Base-by-base conservation (phyloP, 2,888 invertebrate species). In the Cylloceria caligata region DNA sequence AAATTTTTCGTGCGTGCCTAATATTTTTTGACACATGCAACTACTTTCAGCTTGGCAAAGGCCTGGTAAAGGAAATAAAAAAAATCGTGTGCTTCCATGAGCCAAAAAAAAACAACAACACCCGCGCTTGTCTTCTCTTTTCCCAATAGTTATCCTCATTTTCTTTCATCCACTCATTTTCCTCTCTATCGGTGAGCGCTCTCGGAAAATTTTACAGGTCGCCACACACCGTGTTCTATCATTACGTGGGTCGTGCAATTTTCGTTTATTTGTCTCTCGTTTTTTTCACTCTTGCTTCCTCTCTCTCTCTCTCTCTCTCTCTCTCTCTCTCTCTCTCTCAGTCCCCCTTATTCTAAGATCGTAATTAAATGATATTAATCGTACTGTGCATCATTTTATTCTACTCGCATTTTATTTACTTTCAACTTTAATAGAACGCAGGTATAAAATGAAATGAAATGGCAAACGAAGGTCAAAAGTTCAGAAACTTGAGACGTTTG, bases 1-100 rank as follows among this genome's bases (percentile, higher is more conserved):
- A 72, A 55, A 78, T 11, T 47, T 77, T 77, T 78, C 71, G 47
- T 65, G 78, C 71, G 45, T 78, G 42, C 49, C 60, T 62, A 74
- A 80, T 69, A 62, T 45, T 1, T 45, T 34, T 30, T 45, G 57
- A 24, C 65, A 47, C 52, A 60, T 67, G 27, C 47, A 5, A 30
- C 30, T 30, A 30, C 5, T n/a, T n/a, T 39, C 39, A 39, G 39
- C 2, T 3, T 13, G 2, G 39, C n/a, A 13, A 55, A 69, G 39
- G 3, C 55, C 55, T 71, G 13, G 11, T 0, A 52, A 36, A 42
- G n/a, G 16, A 27, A 42, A n/a, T n/a, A 27, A 71, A 34, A 27
- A 27, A 30, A 67, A 19, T 55, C 19, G 24, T 30, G 39, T 68
- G 45, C 1, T 45, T 45, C 5, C 9, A 6, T n/a, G n/a, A 45